A percentile compares a stretch with the other conserved stretches of the same genome.
Conservation (phyloP, 2,888 invertebrate species). For the Eremobia ochroleuca region DNA sequence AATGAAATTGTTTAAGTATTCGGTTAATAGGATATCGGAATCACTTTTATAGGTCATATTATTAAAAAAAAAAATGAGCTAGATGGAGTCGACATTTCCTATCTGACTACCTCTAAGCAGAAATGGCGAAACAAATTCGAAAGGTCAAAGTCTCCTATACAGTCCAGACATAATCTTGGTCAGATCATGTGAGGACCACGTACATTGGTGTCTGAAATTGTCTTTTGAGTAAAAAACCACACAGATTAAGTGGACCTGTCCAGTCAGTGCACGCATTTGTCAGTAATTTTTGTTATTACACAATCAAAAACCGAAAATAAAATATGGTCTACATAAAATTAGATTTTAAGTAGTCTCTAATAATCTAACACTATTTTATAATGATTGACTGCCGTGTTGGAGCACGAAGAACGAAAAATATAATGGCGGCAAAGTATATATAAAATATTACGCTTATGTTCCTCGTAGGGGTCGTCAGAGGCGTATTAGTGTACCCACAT, state of each 20-base stretch:
- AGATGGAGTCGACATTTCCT: no score
- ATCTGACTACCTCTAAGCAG: no score
- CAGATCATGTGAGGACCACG: neutral
- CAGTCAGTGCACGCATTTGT: neutral
- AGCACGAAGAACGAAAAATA: conserved; percentile 5
- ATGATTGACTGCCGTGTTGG: conserved; percentile 15
- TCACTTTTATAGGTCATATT: neutral
- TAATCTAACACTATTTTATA: conserved; percentile 44
- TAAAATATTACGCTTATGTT: neutral
- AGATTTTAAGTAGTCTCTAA: conserved; percentile 48
- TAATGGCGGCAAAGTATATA: conserved; percentile 15
- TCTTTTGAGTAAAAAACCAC: no score
- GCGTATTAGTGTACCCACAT: no score
- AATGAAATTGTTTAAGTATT: neutral
- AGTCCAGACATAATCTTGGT: neutral
- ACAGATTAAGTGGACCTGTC: no score
- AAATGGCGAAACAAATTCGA: neutral
- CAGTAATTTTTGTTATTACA: conserved; percentile 13
- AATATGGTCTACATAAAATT: conserved; percentile 40
- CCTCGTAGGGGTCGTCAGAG: neutral
- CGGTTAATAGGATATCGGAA: no score
- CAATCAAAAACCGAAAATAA: conserved; percentile 5
- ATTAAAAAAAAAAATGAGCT: neutral
- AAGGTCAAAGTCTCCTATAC: neutral
- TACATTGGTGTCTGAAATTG: neutral